Percentiles rank a stretch among this genome's conserved stretches.
These are phyloP conservation scores for Neolamprologus devosi DNA, from an alignment of 2,113 vertebrate genomes.

Conservation along the genomic window DNA sequence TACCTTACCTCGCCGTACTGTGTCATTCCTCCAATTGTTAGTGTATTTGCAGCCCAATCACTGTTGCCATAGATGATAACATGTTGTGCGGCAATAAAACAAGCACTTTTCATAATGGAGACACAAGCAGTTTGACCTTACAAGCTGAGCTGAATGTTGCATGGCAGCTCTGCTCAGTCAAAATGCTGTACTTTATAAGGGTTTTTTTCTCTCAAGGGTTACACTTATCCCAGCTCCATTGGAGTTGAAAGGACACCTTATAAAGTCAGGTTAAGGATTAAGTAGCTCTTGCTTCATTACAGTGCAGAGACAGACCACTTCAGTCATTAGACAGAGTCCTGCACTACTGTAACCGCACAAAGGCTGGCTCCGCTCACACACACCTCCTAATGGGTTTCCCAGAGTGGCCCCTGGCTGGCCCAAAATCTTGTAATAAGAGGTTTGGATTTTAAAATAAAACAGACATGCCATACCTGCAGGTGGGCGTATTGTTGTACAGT, in stretches of 20 bases:
- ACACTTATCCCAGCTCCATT: conserved; percentile 9
- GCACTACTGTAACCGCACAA: conserved; percentile 36
- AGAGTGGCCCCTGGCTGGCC: conserved; percentile 18
- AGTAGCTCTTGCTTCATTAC: conserved; percentile 22
- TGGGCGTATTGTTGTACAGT: not conserved
- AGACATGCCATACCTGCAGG: conserved; percentile 20
- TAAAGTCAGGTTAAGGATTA: conserved; percentile 48
- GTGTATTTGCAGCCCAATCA: conserved; percentile 36
- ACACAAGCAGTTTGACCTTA: conserved; percentile 10
- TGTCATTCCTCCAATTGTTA: not conserved
- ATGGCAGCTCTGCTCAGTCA: not conserved
- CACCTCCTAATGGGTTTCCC: conserved; percentile 67
- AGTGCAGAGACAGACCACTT: conserved; percentile 2
- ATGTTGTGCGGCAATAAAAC: conserved; percentile 35
- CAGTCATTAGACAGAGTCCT: conserved; percentile 38
- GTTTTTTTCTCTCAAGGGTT: conserved; percentile 15
- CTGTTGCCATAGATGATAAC: conserved; percentile 8
- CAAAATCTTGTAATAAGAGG: conserved; percentile 10
- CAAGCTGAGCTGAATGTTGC: not conserved
- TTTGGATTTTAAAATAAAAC: conserved; percentile 35
- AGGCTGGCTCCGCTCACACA: conserved; percentile 57
- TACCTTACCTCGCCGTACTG: not conserved
- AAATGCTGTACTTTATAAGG: conserved; percentile 23
- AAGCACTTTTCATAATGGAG: conserved; percentile 2
- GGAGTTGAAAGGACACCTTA: conserved; percentile 48